phyloP scores from a whole-genome alignment of 2,113 vertebrate species.

The Lipophrys pholis region DNA sequence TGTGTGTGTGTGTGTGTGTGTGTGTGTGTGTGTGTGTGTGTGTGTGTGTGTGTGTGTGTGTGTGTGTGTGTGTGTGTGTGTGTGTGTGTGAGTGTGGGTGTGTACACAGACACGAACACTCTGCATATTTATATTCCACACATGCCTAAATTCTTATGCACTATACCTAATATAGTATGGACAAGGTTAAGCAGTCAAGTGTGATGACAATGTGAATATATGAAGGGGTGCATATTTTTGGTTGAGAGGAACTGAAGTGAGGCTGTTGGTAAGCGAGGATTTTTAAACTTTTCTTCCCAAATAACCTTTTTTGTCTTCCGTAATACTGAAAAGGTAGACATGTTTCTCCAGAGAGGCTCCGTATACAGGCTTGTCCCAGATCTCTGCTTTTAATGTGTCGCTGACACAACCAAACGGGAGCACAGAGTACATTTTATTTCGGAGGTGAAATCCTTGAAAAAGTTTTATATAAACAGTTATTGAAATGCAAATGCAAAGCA shows the following conservation, averaged over 20 bases:
- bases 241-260: background rate
- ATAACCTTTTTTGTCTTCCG: conserved; percentile 33
- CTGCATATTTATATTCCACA: no score
- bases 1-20: background rate
- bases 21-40: background rate
- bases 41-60: background rate
- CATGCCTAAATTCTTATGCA: no score
- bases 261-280: conserved; percentile 40
- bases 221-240: no score
- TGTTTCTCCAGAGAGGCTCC: conserved; percentile 39
- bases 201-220: no score
- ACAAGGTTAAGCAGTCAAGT: no score
- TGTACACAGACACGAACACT: no score
- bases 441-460: background rate
- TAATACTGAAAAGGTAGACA: conserved; percentile 29
- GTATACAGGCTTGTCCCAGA: conserved; percentile 44
- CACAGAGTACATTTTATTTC: background rate
- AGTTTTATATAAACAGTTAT: background rate
- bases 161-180: no score
- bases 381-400: conserved; percentile 32
- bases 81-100: no score
- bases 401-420: conserved; percentile 9
- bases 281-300: conserved; percentile 24
- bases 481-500: background rate
- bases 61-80: background rate